Conservation (phyloP, 2,888 invertebrate genomes). For the Cotesia congregata region DNA sequence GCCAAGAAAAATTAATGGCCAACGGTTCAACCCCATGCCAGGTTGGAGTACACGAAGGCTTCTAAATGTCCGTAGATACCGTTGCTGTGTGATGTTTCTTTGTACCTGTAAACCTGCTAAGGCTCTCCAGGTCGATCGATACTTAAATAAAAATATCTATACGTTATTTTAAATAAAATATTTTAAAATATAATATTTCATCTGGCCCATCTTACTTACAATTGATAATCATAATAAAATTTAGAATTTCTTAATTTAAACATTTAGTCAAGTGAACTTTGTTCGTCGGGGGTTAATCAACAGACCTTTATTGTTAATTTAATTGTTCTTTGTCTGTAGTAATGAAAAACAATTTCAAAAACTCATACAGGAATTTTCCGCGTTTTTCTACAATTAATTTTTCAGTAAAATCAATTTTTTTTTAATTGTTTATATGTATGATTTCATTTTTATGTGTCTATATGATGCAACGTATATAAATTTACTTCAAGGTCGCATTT, state of each 20-base stretch:
- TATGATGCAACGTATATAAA: too few relatives aligned
- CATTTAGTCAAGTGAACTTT: not conserved
- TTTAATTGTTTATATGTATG: too few relatives aligned
- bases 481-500: too few relatives aligned
- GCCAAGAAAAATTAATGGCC: not conserved
- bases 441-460: too few relatives aligned
- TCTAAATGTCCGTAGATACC: slow-evolving; percentile 59
- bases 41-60: not conserved
- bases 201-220: too few relatives aligned
- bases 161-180: not conserved
- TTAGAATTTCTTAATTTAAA: not conserved
- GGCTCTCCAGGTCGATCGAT: slow-evolving; percentile 20
- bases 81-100: slow-evolving; percentile 58
- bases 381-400: too few relatives aligned
- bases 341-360: not conserved
- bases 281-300: slow-evolving; percentile 1
- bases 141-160: slow-evolving; percentile 8
- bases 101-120: slow-evolving; percentile 19
- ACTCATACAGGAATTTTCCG: too few relatives aligned
- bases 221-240: not conserved
- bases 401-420: too few relatives aligned
- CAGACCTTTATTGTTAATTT: slow-evolving; percentile 22
- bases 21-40: not conserved
- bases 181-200: not conserved
- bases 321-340: slow-evolving; percentile 2